Base-by-base conservation (phyloP, 1,140 invertebrate genomes). In the Brachystomella parvula region DNA sequence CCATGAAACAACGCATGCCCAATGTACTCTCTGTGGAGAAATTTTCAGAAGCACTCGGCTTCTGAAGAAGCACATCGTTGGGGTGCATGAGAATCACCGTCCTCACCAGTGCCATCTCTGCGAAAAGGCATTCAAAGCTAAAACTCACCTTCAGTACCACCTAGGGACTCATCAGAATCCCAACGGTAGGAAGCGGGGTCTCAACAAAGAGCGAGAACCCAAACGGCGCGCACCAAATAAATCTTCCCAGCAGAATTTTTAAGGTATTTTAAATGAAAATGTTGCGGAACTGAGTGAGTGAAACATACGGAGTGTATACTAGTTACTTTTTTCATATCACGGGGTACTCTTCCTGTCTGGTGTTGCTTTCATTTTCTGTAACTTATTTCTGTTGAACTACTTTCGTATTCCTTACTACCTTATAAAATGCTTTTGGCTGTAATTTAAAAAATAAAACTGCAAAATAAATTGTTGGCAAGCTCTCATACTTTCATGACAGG, bases 91-190 rank as follows among this genome's bases (percentile, higher is more conserved):
- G 21, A 59, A 59, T 32, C 3, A 29, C 24, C 3, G 57, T 9
- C 24, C 57, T 9, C 15, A 39, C 35, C 9, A 12, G 12, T 62
- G 60, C 39, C 19, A 19, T 29, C 60, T 62, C 21, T 62, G 60
- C 26, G 33, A 44, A 9, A 62, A 62, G 33, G 33, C 30, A 12
- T 62, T 62, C 35, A 62, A 62, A 26, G 21, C 12, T 2, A 39
- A 39, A 39, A 3, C 15, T 12, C 33, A 33, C 26, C 39, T 62
- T n/a, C 12, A 28, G 15, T 62, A 62, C 39, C 60, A 62, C 39
- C 21, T 62, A 3, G 39, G 39, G 39, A 62, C 60, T 2, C 60
- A 62, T 47, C 31, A 62, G 3, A 62, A 62, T 44, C 60, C 60
- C 15, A 47, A 24, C 32, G 30, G 31, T 2, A 62, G 33, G 60